phyloP scores from a whole-genome alignment of 2,797 vertebrate genomes.

The Limnodromus scolopaceus region DNA sequence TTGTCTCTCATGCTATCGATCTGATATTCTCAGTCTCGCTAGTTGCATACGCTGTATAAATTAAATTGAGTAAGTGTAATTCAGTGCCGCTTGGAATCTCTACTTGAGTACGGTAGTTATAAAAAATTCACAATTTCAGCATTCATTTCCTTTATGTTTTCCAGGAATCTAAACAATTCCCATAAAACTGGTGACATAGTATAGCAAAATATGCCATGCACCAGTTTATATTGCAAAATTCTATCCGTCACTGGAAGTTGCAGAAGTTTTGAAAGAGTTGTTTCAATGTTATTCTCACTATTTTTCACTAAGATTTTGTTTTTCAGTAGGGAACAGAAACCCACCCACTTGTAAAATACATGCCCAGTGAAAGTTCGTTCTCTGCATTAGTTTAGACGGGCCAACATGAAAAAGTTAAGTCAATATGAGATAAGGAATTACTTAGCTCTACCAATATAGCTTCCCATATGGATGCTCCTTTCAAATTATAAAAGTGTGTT shows the following conservation, averaged over 20 bases:
- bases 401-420: neutral
- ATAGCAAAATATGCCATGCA: neutral
- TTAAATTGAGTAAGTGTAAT: slow-evolving; percentile 65
- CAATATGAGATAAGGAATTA: neutral
- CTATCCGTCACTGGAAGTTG: neutral
- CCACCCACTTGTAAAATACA: neutral
- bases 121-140: slow-evolving; percentile 32
- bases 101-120: slow-evolving; percentile 18
- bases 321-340: neutral
- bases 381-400: neutral
- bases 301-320: neutral
- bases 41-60: slow-evolving; percentile 65
- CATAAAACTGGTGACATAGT: slow-evolving; percentile 25
- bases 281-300: neutral
- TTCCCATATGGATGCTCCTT: neutral
- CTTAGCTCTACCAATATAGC: neutral
- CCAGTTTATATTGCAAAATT: neutral
- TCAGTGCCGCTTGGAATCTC: slow-evolving; percentile 43
- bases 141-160: slow-evolving; percentile 69
- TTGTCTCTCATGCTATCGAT: slow-evolving; percentile 70
- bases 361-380: neutral
- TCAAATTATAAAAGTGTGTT: neutral
- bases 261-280: neutral
- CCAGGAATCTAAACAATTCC: slow-evolving; percentile 43
- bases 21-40: slow-evolving; percentile 63